Evolutionary conservation across 2,888 invertebrate species (phyloP).

Genomic region (Apotomis capreana): DNA sequence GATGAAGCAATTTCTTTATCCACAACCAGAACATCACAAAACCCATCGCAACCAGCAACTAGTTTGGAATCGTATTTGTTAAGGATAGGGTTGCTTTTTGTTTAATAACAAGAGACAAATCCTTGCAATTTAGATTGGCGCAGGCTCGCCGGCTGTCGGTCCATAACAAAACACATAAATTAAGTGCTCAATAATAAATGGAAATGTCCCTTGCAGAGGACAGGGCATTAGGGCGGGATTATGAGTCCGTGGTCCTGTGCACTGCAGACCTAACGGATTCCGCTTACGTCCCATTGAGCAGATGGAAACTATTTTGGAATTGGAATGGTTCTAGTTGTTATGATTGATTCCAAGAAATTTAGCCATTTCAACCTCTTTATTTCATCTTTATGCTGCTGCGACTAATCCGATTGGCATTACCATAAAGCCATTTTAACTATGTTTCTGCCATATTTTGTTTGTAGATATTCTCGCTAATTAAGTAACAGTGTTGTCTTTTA

Average conservation of each 20-base stretch:
- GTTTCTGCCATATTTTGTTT: too few species aligned
- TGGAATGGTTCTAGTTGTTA: slow-evolving; percentile 24
- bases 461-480: too few species aligned
- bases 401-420: too few species aligned
- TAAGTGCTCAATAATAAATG: slow-evolving; percentile 85
- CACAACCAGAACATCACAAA: slow-evolving; percentile 50
- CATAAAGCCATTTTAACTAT: too few species aligned
- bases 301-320: slow-evolving; percentile 35
- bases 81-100: slow-evolving; percentile 47
- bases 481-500: too few species aligned
- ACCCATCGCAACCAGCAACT: slow-evolving; percentile 21
- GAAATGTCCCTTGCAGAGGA: slow-evolving; percentile 84
- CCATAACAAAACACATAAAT: slow-evolving; percentile 85
- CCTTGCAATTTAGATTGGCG: slow-evolving; percentile 56
- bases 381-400: not conserved
- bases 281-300: slow-evolving; percentile 28
- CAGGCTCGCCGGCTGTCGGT: slow-evolving; percentile 72
- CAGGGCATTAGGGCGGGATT: slow-evolving; percentile 83
- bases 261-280: slow-evolving; percentile 46
- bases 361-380: not conserved
- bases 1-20: slow-evolving; percentile 62
- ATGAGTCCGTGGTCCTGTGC: slow-evolving; percentile 73
- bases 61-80: slow-evolving; percentile 45
- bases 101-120: slow-evolving; percentile 38
- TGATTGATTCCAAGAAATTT: not conserved